phyloP scores from a whole-genome alignment of 2,797 vertebrate genomes.

The Xenentodon cancila region DNA sequence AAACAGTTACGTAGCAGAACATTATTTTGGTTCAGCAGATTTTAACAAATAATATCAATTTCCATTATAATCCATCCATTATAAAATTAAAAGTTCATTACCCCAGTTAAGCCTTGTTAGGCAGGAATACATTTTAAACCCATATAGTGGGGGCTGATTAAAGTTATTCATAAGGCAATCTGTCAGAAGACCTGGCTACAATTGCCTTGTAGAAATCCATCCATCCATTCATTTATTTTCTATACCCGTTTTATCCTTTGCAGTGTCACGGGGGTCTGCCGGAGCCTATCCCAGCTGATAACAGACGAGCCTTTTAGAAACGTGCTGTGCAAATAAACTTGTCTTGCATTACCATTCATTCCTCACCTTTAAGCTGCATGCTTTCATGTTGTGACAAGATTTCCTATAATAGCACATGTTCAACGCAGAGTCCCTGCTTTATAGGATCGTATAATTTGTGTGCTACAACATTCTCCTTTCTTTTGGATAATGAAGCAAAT shows the following conservation, averaged over 20 bases:
- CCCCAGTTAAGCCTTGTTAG: background rate
- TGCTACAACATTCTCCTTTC: background rate
- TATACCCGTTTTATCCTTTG: too few relatives aligned
- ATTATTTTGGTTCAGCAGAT: conserved; percentile 28
- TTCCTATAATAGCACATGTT: too few relatives aligned
- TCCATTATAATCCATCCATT: too few relatives aligned
- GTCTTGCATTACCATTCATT: conserved; percentile 4
- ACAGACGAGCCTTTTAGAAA: too few relatives aligned
- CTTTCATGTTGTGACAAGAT: background rate
- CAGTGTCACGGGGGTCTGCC: too few relatives aligned
- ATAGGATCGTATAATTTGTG: too few relatives aligned
- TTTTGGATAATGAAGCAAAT: background rate
- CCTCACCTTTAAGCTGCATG: background rate
- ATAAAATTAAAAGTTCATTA: background rate
- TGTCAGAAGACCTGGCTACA: background rate
- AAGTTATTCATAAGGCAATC: background rate
- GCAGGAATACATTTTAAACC: background rate
- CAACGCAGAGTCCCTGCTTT: too few relatives aligned
- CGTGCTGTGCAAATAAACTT: too few relatives aligned
- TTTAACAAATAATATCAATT: conserved; percentile 9
- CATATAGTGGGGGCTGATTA: conserved; percentile 2
- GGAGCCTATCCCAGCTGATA: too few relatives aligned
- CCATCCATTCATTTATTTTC: too few relatives aligned
- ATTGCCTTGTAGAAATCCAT: conserved; percentile 5
- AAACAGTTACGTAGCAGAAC: conserved; percentile 10